Conservation (phyloP, 2,888 invertebrate species). For the Argyresthia goedartella region DNA sequence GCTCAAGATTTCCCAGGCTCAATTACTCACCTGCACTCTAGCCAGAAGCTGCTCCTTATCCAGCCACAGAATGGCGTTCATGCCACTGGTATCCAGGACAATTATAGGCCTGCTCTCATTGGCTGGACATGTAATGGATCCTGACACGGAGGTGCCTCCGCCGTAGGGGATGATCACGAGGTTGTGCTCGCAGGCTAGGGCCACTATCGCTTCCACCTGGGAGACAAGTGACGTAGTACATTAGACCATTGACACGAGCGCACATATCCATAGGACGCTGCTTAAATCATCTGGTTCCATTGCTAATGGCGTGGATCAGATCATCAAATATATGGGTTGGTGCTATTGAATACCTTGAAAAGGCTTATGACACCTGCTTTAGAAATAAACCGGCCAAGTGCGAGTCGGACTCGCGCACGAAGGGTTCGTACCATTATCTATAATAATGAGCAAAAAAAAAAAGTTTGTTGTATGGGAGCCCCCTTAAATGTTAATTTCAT, state of each 20-base stretch:
- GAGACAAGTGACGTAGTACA: background rate
- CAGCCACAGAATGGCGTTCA: slow-evolving; percentile 96
- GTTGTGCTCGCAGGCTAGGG: slow-evolving; percentile 78
- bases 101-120: slow-evolving; percentile 80
- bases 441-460: too few species aligned
- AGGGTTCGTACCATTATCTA: too few species aligned
- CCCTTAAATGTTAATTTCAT: too few species aligned
- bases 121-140: slow-evolving; percentile 86
- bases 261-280: background rate
- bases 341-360: too few species aligned
- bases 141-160: slow-evolving; percentile 94
- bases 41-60: slow-evolving; percentile 73
- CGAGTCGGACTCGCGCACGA: too few species aligned
- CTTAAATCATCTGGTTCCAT: too few species aligned
- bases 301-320: too few species aligned
- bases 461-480: too few species aligned
- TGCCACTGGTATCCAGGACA: slow-evolving; percentile 93
- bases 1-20: too few species aligned
- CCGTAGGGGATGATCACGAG: slow-evolving; percentile 94
- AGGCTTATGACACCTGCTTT: too few species aligned
- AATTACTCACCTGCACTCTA: slow-evolving; percentile 40
- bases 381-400: too few species aligned
- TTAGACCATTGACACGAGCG: background rate
- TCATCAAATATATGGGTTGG: too few species aligned
- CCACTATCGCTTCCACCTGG: slow-evolving; percentile 82